Conservation (phyloP, 2,888 invertebrate species). For the Limnephilus auricula region DNA sequence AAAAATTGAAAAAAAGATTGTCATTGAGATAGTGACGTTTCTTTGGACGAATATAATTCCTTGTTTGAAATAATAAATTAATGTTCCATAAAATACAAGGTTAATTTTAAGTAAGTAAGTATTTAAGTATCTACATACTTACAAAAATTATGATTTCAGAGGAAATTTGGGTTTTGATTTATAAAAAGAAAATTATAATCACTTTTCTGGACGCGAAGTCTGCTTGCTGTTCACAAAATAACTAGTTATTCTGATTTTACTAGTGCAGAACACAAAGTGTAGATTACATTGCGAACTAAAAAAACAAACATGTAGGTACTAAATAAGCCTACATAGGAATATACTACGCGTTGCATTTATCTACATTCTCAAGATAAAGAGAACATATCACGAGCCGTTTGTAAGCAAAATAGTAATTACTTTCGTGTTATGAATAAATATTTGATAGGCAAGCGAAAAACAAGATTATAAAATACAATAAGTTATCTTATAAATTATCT, state of each 20-base stretch:
- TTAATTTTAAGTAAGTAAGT: no score
- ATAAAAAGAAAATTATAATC: no score
- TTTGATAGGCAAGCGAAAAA: neutral
- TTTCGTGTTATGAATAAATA: neutral
- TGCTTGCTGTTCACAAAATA: no score
- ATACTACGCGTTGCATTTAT: neutral
- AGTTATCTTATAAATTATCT: neutral
- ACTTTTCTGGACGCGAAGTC: no score
- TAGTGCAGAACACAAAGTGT: neutral
- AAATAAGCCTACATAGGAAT: neutral
- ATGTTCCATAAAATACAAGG: no score
- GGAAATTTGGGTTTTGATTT: no score
- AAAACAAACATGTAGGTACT: neutral
- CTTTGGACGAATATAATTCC: no score
- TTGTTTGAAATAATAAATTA: no score
- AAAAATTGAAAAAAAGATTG: no score
- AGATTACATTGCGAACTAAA: neutral
- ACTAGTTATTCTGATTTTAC: neutral
- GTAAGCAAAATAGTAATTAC: neutral
- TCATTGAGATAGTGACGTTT: no score
- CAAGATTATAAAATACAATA: neutral
- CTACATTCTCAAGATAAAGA: neutral
- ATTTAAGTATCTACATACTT: no score
- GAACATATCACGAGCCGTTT: neutral
- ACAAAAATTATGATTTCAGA: no score